Evolutionary conservation across 2,113 vertebrate genomes (phyloP).

Genomic region (Xyliphius kryptos): DNA sequence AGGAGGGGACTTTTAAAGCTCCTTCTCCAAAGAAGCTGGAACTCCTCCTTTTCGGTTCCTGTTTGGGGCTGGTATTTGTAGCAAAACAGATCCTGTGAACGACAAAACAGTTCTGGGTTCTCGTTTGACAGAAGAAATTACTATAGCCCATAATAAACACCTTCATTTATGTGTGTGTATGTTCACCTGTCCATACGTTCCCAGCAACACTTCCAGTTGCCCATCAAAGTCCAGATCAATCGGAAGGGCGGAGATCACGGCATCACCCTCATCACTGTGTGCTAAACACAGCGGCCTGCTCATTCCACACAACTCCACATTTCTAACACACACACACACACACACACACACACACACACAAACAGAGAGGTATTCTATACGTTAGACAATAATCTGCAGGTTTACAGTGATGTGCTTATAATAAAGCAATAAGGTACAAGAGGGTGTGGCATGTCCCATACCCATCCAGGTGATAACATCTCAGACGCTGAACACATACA

Average conservation of each 20-base stretch:
- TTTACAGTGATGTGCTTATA: too few species aligned
- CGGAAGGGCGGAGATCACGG: slow-evolving; percentile 76
- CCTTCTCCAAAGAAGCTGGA: slow-evolving; percentile 73
- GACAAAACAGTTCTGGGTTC: not conserved
- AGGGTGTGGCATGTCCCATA: too few species aligned
- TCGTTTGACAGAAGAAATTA: not conserved
- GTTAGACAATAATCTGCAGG: not conserved
- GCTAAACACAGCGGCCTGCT: slow-evolving; percentile 63
- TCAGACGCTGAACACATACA: too few species aligned
- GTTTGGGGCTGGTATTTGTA: slow-evolving; percentile 66
- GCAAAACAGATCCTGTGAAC: slow-evolving; percentile 77
- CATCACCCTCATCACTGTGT: slow-evolving; percentile 79
- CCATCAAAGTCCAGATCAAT: slow-evolving; percentile 81
- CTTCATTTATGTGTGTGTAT: too few species aligned
- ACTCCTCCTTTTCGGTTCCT: slow-evolving; percentile 46
- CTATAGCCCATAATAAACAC: too few species aligned
- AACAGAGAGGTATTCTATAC: not conserved
- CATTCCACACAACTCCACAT: slow-evolving; percentile 71
- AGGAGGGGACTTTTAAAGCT: slow-evolving; percentile 80
- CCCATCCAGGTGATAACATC: too few species aligned
- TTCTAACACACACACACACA: slow-evolving; percentile 55
- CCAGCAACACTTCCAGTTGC: slow-evolving; percentile 67
- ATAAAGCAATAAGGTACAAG: too few species aligned
- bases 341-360: slow-evolving; percentile 4
- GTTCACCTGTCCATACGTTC: slow-evolving; percentile 72